phyloP scores from a whole-genome alignment of 1,140 invertebrate species.

The Leptinotarsa undecemlineata region DNA sequence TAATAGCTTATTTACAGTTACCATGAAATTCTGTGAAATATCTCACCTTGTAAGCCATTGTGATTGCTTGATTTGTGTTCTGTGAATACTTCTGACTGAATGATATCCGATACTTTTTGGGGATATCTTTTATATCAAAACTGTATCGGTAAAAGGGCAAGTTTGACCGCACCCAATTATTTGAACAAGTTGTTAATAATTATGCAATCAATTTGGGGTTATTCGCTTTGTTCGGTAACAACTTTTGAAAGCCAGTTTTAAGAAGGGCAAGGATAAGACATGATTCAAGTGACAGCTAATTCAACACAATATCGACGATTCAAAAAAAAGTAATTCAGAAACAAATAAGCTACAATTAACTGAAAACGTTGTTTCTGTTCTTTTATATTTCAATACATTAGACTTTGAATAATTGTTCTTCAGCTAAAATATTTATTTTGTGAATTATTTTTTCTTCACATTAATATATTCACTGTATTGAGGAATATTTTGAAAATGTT shows the following conservation, averaged over 20 bases:
- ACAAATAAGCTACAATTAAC: no score
- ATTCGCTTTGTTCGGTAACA: neutral
- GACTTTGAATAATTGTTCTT: no score
- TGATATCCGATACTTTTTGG: constrained; percentile 34
- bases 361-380: no score
- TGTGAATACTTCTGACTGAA: neutral
- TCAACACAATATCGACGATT: no score
- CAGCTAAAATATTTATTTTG: no score
- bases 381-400: no score
- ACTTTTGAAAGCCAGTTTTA: neutral
- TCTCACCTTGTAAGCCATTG: neutral
- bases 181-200: neutral
- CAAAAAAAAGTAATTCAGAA: no score
- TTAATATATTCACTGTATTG: no score
- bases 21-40: neutral
- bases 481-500: no score
- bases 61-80: neutral
- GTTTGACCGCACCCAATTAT: neutral
- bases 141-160: neutral
- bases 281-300: neutral
- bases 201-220: neutral
- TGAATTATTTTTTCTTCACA: no score
- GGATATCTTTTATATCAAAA: constrained; percentile 16
- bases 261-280: neutral
- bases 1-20: no score